Evolutionary conservation across 2,888 invertebrate species (phyloP).

Genomic region (Cryptophagus acutangulus): DNA sequence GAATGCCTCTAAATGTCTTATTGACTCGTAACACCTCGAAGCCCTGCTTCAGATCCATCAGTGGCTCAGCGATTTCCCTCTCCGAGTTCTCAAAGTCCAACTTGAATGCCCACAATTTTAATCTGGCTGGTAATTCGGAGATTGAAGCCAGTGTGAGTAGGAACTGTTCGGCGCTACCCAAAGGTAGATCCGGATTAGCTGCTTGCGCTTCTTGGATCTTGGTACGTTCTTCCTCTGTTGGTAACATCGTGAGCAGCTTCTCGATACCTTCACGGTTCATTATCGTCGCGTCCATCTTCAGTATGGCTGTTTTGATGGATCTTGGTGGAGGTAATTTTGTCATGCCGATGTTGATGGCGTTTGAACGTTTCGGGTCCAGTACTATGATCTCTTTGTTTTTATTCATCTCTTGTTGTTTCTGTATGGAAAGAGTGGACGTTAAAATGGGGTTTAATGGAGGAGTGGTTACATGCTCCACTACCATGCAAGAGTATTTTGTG

Average conservation of each 20-base stretch:
- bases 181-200: constrained; percentile 80
- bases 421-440: constrained; percentile 25
- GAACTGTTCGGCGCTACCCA: constrained; percentile 97
- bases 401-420: constrained; percentile 80
- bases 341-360: constrained; percentile 99
- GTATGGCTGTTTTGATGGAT: constrained; percentile 96
- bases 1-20: constrained; percentile 90
- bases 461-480: too few relatives aligned
- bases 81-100: constrained; percentile 97
- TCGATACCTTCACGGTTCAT: constrained; percentile 98
- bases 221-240: constrained; percentile 89
- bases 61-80: constrained; percentile 96
- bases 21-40: constrained; percentile 86
- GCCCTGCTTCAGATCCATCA: constrained; percentile 98
- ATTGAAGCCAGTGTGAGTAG: constrained; percentile 94
- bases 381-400: constrained; percentile 91
- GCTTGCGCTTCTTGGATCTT: constrained; percentile 95
- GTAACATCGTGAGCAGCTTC: constrained; percentile 95
- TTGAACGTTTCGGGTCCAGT: constrained; percentile 93
- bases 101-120: constrained; percentile 98
- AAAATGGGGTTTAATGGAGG: constrained; percentile 26
- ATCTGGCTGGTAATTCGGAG: constrained; percentile 85
- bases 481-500: too few relatives aligned
- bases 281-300: constrained; percentile 99
- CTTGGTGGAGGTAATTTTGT: constrained; percentile 96